Evolutionary conservation across 1,140 invertebrate species (phyloP), one percentile per base, ranked within the genome.

Genomic region (Schmidtea mediterranea): DNA sequence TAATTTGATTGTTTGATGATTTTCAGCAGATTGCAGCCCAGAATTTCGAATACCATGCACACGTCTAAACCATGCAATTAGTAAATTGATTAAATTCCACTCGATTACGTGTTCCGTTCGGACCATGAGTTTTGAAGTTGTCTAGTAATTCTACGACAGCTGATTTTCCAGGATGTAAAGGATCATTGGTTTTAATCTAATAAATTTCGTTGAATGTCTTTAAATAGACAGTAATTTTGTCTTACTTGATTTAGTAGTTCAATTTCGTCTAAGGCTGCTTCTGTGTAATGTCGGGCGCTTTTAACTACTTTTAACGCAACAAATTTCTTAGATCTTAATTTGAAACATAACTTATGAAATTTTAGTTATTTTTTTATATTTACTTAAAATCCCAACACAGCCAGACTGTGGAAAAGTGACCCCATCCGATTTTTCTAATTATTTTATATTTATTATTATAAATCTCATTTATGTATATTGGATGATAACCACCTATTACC

Each of bases 241-340:
- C 43, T 43, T 12, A 53, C 43, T 19, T 22, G 32, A 74, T 79
- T 82, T 51, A 94, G 71, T 59, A 95, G 74, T 71, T 90, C 90
- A 57, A 95, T 95, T 73, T 97, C 90, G 73, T 97, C 90, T 56
- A 90, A 66, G 46, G 90, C 90, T 23, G 89, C 92, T 69, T 95
- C 87, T 46, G 86, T 90, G 60, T 95, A 97, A 69, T 95, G 84
- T 50, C 79, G 76, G 32, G 84, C 86, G 55, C 86, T 92, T 69
- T 97, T 97, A 13, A 97, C 89, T 53, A 95, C 86, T 73, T 97
- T 95, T 51, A 95, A 71, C 41, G 89, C 89, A 52, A 92, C 87
- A 72, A 90, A 94, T 56, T 81, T 71, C 6, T 15, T 39, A 1
- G 41, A n/a, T 21, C 9, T 43, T 10, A 54, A 69, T 71, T n/a